Evolutionary conservation across 1,140 invertebrate species (phyloP).

Genomic region (Andrena cerasifolii): DNA sequence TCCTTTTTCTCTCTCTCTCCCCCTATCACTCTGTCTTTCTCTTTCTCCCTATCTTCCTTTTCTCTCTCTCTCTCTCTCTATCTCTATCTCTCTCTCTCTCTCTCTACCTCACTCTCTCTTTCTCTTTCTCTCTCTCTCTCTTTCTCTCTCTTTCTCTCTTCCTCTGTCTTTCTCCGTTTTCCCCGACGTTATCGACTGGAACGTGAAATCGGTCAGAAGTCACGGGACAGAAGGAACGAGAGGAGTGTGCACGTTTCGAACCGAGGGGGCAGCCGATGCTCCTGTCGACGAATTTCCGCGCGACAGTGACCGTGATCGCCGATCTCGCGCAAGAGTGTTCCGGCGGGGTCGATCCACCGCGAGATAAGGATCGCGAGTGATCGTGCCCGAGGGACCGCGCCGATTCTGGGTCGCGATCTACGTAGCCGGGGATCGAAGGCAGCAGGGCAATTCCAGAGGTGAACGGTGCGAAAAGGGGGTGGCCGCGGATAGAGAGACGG

Average conservation of each 20-base stretch:
- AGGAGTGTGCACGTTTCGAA: background rate
- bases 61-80: background rate
- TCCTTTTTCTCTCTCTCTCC: background rate
- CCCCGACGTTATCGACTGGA: constrained; percentile 7
- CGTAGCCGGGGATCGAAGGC: too few relatives aligned
- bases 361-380: background rate
- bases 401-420: background rate
- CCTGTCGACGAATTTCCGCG: background rate
- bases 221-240: constrained; percentile 18
- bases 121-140: background rate
- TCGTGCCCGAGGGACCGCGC: background rate
- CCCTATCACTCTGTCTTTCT: background rate
- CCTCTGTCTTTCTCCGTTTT: background rate
- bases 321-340: background rate
- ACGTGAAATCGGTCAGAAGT: constrained; percentile 9
- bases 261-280: background rate
- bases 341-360: background rate
- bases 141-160: background rate
- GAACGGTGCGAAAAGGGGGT: too few relatives aligned
- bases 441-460: too few relatives aligned
- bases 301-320: constrained; percentile 10
- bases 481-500: background rate
- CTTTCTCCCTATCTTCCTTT: background rate
- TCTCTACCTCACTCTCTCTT: background rate
- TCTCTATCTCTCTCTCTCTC: too few relatives aligned